phyloP scores from a whole-genome alignment of 2,888 invertebrate species.

The Neoscelio sp. region DNA sequence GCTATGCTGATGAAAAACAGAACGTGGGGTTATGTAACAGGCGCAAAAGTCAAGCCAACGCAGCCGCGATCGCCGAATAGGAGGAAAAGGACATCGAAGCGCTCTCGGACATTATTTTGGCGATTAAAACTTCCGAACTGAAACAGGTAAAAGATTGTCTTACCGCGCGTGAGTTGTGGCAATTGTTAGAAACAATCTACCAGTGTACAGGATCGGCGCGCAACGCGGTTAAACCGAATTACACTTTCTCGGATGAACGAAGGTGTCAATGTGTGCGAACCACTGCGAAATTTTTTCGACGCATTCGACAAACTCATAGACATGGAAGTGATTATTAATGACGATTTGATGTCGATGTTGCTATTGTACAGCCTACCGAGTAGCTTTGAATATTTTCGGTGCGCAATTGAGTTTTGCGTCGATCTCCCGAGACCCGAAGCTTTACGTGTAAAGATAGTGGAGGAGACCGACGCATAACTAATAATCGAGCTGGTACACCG shows the following conservation, averaged over 20 bases:
- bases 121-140: conserved; percentile 30
- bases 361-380: conserved; percentile 30
- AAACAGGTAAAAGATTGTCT: conserved; percentile 33
- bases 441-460: conserved; percentile 35
- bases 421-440: conserved; percentile 42
- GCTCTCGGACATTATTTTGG: conserved; percentile 30
- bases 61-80: conserved; percentile 12
- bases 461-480: conserved; percentile 24
- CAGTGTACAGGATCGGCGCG: conserved; percentile 19
- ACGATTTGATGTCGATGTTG: conserved; percentile 29
- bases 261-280: conserved; percentile 25
- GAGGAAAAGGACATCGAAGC: conserved; percentile 29
- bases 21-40: conserved; percentile 27
- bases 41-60: conserved; percentile 12
- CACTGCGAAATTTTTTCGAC: conserved; percentile 37
- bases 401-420: conserved; percentile 61
- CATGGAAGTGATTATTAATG: conserved; percentile 45
- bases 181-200: conserved; percentile 21
- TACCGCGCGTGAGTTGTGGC: conserved; percentile 31
- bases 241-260: conserved; percentile 21
- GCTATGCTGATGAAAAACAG: conserved; percentile 27
- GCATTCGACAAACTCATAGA: conserved; percentile 51
- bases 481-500: background rate
- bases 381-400: conserved; percentile 42
- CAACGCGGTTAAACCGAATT: conserved; percentile 21